Conservation (phyloP, 2,888 invertebrate species). For the Halictus quadricinctus region DNA sequence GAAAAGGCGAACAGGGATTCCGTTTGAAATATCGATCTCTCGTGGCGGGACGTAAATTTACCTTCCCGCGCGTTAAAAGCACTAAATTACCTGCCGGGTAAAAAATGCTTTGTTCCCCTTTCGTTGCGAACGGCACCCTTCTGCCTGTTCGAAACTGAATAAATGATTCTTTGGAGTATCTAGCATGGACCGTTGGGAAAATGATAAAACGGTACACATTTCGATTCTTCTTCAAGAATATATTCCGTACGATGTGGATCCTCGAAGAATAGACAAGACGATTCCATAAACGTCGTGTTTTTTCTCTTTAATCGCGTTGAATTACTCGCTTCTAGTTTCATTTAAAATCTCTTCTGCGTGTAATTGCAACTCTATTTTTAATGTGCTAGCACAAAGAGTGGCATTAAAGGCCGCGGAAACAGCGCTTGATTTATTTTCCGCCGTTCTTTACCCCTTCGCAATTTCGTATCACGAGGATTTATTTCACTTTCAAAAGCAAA, state of each 20-base stretch:
- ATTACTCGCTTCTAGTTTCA: neutral
- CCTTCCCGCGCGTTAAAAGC: constrained; percentile 42
- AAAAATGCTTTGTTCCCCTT: constrained; percentile 57
- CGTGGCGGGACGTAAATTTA: constrained; percentile 37
- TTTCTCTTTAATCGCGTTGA: neutral
- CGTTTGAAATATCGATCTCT: constrained; percentile 56
- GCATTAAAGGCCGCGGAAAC: neutral
- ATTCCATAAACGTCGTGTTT: neutral
- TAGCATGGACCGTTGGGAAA: constrained; percentile 21
- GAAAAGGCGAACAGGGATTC: neutral
- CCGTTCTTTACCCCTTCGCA: neutral
- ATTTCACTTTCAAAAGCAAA: neutral
- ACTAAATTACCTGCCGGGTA: constrained; percentile 63
- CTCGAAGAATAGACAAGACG: neutral
- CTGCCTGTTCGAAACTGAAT: constrained; percentile 59
- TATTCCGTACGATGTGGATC: neutral
- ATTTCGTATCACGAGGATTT: neutral
- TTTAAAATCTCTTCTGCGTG: neutral
- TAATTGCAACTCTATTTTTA: neutral
- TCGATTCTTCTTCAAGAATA: neutral
- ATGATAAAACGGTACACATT: constrained; percentile 18
- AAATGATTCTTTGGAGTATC: constrained; percentile 60
- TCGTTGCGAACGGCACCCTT: constrained; percentile 26
- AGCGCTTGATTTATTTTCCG: neutral
- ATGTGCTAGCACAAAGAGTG: neutral